phyloP scores from a whole-genome alignment of 2,797 vertebrate genomes.

The Lagorchestes hirsutus region DNA sequence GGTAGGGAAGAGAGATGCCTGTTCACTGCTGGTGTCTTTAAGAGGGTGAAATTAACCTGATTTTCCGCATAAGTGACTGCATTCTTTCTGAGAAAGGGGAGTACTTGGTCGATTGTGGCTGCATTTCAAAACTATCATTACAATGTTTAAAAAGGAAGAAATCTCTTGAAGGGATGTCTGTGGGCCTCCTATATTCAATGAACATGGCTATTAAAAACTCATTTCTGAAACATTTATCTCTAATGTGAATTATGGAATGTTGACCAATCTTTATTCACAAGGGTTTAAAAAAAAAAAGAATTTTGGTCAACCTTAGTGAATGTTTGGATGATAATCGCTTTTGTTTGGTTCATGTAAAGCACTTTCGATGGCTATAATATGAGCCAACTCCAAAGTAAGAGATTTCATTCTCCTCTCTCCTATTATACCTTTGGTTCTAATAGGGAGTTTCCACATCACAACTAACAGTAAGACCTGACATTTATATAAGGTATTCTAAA shows the following conservation, averaged over 20 bases:
- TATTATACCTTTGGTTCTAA: constrained; percentile 3
- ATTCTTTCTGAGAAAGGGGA: constrained; percentile 55
- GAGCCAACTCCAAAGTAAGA: constrained; percentile 62
- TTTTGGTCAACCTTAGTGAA: constrained; percentile 14
- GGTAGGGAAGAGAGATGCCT: constrained; percentile 19
- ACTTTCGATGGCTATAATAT: not conserved
- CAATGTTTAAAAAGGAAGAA: constrained; percentile 8
- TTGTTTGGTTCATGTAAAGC: not conserved
- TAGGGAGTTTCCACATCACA: not conserved
- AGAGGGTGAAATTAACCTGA: constrained; percentile 68
- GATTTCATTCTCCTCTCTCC: constrained; percentile 1
- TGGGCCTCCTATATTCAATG: constrained; percentile 32
- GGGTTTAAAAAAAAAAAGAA: not conserved
- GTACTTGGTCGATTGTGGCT: constrained; percentile 20
- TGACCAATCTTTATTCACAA: not conserved
- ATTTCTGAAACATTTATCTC: constrained; percentile 53
- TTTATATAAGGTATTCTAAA: not conserved
- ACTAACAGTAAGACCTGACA: not conserved
- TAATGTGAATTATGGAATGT: constrained; percentile 24
- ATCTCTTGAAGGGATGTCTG: constrained; percentile 15
- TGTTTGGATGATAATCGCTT: not conserved
- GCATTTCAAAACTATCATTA: constrained; percentile 32
- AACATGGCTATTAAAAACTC: constrained; percentile 38
- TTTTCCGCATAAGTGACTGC: constrained; percentile 43
- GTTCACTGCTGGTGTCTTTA: constrained; percentile 57